Evolutionary conservation across 35 echinoderm and acorn worm species (phyloP).

Genomic region (Heliocidaris tuberculata): DNA sequence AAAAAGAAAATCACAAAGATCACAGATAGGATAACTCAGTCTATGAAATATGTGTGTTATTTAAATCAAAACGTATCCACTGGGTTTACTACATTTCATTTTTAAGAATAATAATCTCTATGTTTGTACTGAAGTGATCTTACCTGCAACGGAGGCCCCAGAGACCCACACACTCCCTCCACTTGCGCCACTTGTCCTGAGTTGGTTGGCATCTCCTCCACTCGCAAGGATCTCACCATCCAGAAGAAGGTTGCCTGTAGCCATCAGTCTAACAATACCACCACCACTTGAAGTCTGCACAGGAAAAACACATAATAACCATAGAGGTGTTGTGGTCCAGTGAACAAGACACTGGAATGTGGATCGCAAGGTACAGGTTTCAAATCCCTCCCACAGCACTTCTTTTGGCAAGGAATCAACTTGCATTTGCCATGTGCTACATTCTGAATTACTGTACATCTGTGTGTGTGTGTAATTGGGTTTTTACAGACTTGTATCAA

Average conservation of each 20-base stretch:
- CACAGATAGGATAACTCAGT: not conserved
- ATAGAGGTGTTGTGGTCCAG: not conserved
- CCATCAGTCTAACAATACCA: slow-evolving; percentile 59
- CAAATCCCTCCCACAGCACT: not conserved
- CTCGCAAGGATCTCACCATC: slow-evolving; percentile 76
- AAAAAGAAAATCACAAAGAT: not conserved
- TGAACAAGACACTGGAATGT: not conserved
- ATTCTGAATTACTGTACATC: too few relatives aligned
- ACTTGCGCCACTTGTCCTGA: slow-evolving; percentile 75
- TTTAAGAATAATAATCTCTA: too few relatives aligned
- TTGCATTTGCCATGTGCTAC: too few relatives aligned
- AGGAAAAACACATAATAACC: not conserved
- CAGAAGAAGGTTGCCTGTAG: slow-evolving; percentile 53
- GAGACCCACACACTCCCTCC: slow-evolving; percentile 78
- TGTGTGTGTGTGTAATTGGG: too few relatives aligned
- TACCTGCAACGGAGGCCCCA: slow-evolving; percentile 65
- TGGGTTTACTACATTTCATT: not conserved
- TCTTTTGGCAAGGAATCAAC: too few relatives aligned
- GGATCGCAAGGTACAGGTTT: too few relatives aligned
- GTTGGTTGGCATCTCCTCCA: slow-evolving; percentile 59
- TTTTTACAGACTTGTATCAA: too few relatives aligned
- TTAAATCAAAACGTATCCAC: not conserved
- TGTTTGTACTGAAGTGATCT: not conserved
- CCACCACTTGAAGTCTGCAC: slow-evolving; percentile 72
- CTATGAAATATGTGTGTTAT: not conserved